Evolutionary conservation across 2,888 invertebrate genomes (phyloP), one percentile per base, ranked within the genome.

Genomic region (Tolmerus cingulatus): DNA sequence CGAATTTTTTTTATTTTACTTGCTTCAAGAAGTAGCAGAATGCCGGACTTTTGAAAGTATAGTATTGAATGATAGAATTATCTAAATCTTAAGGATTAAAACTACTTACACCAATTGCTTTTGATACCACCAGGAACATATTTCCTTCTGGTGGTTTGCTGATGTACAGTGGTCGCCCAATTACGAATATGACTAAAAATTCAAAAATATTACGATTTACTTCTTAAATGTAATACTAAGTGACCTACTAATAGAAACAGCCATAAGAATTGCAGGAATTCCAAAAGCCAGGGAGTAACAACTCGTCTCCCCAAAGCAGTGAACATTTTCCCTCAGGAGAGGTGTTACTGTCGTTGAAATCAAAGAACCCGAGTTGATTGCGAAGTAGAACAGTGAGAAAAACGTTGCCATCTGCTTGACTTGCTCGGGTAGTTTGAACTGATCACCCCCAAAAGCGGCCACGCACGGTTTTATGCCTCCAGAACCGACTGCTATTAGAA

Each of bases 391-490:
- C 3, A 96, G 92, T 30, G 96, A 96, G 91, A 97, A 97, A 92
- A 96, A 97, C 40, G 94, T 92, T 0, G 95, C 94, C 74, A 96
- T 93, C 90, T 95, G 94, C 88, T 93, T 93, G 19, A 95, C 93
- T 92, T 96, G 95, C 79, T 94, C 93, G 0, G 95, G 95, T 74
- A 95, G 90, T 19, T 93, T 92, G 90, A 96, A 96, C 91, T 97
- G 97, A 91, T 97, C 97, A 0, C 96, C 97, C 3, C 97, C 97
- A 91, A 97, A 97, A 0, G 97, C 95, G 0, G 96, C 93, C 0
- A 97, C 96, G 91, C 97, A 97, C 0, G 97, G 96, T 90, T 97
- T 97, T 89, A 97, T 97, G 4, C 97, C 97, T 0, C 97, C 97
- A 0, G 96, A 96, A 2, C 97, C 96, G 4, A 96, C 89, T 0